phyloP scores from a whole-genome alignment of 2,797 vertebrate genomes.

The Selene dorsalis region DNA sequence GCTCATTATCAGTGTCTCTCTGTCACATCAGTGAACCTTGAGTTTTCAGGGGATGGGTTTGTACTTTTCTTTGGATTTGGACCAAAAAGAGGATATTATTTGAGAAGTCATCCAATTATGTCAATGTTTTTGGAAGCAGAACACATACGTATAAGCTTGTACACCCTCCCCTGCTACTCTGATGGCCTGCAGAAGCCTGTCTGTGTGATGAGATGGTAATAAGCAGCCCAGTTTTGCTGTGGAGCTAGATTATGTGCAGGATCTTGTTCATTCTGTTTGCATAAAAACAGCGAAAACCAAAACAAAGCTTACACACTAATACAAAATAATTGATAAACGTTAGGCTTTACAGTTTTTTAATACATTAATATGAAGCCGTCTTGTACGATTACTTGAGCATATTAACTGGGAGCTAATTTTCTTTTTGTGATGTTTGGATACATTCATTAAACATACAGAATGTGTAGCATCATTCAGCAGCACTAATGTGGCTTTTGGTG shows the following conservation, averaged over 20 bases:
- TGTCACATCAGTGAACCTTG: conserved; percentile 19
- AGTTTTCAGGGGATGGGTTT: conserved; percentile 9
- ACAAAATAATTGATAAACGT: conserved; percentile 4
- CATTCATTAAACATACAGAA: conserved; percentile 11
- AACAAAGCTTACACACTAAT: not conserved
- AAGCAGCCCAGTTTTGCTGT: conserved; percentile 41
- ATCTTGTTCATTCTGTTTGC: conserved; percentile 43
- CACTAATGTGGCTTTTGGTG: not conserved
- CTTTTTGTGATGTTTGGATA: not conserved
- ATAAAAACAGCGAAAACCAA: conserved; percentile 13
- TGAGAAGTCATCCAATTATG: conserved; percentile 53
- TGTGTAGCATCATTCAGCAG: conserved; percentile 6
- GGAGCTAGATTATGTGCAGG: conserved; percentile 22
- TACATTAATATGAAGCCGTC: not conserved
- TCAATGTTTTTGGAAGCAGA: conserved; percentile 35
- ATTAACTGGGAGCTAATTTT: not conserved
- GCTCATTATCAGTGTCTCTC: conserved; percentile 51
- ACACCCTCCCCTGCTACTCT: conserved; percentile 26
- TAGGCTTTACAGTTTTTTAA: conserved; percentile 1
- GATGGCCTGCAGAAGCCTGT: conserved; percentile 44
- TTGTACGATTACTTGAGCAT: not conserved
- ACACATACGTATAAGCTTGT: conserved; percentile 10
- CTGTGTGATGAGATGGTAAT: conserved; percentile 66
- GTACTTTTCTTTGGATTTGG: not conserved
- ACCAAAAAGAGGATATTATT: conserved; percentile 1